These are phyloP conservation scores for Pagetopsis macropterus DNA, from an alignment of 2,797 vertebrate species.

Conservation along the genomic window DNA sequence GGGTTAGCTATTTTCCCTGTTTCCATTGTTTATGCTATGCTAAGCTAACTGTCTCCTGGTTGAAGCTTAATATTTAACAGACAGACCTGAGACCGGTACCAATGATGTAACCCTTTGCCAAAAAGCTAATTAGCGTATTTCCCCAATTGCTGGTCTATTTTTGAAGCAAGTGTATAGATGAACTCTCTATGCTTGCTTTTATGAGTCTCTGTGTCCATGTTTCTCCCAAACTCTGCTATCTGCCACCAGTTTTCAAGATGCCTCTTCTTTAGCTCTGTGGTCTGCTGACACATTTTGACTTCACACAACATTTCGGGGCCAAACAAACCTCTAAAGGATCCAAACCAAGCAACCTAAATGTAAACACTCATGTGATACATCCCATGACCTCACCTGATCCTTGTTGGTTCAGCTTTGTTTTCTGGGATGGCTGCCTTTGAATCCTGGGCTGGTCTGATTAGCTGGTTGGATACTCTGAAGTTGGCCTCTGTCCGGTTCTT, in stretches of 20 bases:
- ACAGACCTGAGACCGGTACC: neutral
- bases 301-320: slow-evolving; percentile 4
- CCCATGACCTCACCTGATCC: slow-evolving; percentile 67
- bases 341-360: slow-evolving; percentile 37
- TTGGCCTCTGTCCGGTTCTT: slow-evolving; percentile 37
- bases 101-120: neutral
- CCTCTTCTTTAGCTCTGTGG: neutral
- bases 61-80: neutral
- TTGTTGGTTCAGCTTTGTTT: slow-evolving; percentile 47
- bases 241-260: neutral
- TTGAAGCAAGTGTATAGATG: neutral
- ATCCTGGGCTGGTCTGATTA: slow-evolving; percentile 31
- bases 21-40: neutral
- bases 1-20: neutral
- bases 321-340: slow-evolving; percentile 12
- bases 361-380: slow-evolving; percentile 13
- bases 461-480: slow-evolving; percentile 48
- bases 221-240: neutral
- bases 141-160: neutral
- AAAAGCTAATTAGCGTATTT: neutral
- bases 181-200: neutral
- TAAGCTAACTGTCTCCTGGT: neutral
- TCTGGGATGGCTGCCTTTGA: slow-evolving; percentile 30
- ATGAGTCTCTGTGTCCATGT: neutral
- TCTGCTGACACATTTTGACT: slow-evolving; percentile 14